Evolutionary conservation across 1,140 invertebrate genomes (phyloP).

Genomic region (Mercenaria mercenaria): DNA sequence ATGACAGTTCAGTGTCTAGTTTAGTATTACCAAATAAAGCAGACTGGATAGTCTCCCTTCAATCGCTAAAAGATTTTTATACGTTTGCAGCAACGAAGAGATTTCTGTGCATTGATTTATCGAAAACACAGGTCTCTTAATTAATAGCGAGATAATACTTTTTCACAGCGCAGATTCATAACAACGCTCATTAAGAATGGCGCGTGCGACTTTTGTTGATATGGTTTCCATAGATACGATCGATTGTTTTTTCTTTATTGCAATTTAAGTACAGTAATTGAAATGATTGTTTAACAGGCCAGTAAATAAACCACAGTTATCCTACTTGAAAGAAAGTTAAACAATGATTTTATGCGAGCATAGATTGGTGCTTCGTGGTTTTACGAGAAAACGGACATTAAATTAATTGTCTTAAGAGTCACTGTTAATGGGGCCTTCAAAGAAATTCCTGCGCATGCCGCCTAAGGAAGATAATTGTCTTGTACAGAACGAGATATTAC

Average conservation of each 20-base stretch:
- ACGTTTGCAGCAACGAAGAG: neutral
- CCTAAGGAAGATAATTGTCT: neutral
- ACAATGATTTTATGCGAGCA: conserved; percentile 24
- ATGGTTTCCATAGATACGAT: conserved; percentile 20
- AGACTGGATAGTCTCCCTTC: neutral
- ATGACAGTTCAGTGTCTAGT: too few species aligned
- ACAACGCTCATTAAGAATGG: conserved; percentile 22
- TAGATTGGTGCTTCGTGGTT: neutral
- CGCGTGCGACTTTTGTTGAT: neutral
- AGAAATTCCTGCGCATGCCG: neutral
- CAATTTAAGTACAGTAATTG: conserved; percentile 42
- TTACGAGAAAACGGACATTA: neutral
- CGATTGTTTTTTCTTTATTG: conserved; percentile 36
- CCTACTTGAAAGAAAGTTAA: conserved; percentile 14
- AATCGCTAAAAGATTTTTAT: too few species aligned
- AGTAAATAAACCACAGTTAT: conserved; percentile 21
- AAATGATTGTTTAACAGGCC: conserved; percentile 33
- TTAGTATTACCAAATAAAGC: too few species aligned
- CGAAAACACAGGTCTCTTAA: neutral
- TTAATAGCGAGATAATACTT: conserved; percentile 28
- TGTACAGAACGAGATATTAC: neutral
- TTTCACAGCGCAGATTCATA: conserved; percentile 12
- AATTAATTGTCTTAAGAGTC: neutral
- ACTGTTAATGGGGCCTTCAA: neutral
- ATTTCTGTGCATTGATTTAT: conserved; percentile 8